Percentiles rank a stretch among this genome's conserved stretches.
phyloP scores from a whole-genome alignment of 2,888 invertebrate species.

The Diaprepes abbreviatus region DNA sequence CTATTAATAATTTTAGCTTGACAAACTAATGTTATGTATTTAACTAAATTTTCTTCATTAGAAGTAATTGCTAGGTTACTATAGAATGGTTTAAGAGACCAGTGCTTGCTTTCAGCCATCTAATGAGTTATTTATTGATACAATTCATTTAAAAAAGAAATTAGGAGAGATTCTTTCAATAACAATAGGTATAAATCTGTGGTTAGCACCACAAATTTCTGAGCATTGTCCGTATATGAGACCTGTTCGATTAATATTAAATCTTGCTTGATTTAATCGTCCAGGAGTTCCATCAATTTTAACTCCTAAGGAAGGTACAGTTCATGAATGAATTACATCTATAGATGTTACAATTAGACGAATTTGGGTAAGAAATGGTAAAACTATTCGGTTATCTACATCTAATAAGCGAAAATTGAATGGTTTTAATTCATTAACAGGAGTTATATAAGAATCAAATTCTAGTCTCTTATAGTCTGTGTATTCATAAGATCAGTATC shows the following conservation, averaged over 20 bases:
- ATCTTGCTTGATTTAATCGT: no score
- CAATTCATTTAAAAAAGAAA: conserved; percentile 74
- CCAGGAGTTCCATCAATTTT: no score
- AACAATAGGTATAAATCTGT: conserved; percentile 84
- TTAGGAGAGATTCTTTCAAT: no score
- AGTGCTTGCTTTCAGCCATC: no score
- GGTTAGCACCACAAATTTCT: no score
- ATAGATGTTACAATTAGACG: conserved; percentile 74
- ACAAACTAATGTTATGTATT: conserved; percentile 73
- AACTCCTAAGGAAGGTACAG: conserved; percentile 74
- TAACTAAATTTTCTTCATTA: conserved; percentile 74
- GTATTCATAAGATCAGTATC: no score
- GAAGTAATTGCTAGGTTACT: conserved; percentile 75
- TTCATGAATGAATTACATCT: conserved; percentile 79
- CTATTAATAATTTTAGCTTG: no score
- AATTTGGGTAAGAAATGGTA: conserved; percentile 75
- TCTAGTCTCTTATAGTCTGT: no score
- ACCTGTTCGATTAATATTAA: conserved; percentile 76
- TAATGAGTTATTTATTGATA: conserved; percentile 19
- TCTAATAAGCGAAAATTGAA: conserved; percentile 74
- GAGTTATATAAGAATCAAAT: conserved; percentile 75
- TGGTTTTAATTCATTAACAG: conserved; percentile 64
- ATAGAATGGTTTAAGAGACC: no score
- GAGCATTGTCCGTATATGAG: conserved; percentile 81
- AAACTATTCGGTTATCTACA: conserved; percentile 74